Base-by-base conservation (phyloP, 2,113 vertebrate genomes). In the Epinephelus lanceolatus region DNA sequence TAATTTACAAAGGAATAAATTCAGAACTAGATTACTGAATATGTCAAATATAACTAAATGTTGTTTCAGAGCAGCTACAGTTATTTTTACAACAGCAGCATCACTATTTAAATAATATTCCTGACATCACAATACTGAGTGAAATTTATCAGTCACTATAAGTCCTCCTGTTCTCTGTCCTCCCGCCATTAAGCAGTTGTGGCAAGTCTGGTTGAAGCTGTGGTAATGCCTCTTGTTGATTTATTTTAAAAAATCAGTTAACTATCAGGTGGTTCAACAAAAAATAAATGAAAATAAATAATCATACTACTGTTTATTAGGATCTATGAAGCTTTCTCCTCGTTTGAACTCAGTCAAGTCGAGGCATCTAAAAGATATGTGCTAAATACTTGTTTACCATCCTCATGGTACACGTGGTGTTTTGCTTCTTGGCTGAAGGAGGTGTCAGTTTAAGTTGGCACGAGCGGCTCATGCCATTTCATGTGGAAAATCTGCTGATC, bases 401-500 rank as follows among this genome's bases (percentile, higher is more conserved):
- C 18, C 17, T 21, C 13, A 56, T 18, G 37, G 9, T 19, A 2
- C 11, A 57, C 0, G 19, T 14, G 40, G 25, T 62, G 9, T 23
- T 45, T 30, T 52, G 40, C 33, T 10, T 59, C 62, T 59, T 47
- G 75, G 19, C 75, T 57, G 62, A n/a, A 4, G 33, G 55, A 23
- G 61, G 30, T 65, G 61, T 61, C 71, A 33, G 42, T 61, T 73
- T 61, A 60, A 60, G 23, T 30, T 61, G 71, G 42, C 68, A 55
- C 52, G 17, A 25, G 69, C 5, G 14, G 1, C 25, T 17, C 12
- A 25, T 51, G 45, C 57, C 57, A 51, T 23, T 51, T 37, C 19
- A 23, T 62, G 71, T 49, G 21, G 57, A 62, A 74, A 73, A 27
- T 56, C 25, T 61, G 57, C 56, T 23, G 52, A 56, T 42, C 13